Base-by-base conservation (phyloP, 2,888 invertebrate genomes). In the Cerastoderma edule region DNA sequence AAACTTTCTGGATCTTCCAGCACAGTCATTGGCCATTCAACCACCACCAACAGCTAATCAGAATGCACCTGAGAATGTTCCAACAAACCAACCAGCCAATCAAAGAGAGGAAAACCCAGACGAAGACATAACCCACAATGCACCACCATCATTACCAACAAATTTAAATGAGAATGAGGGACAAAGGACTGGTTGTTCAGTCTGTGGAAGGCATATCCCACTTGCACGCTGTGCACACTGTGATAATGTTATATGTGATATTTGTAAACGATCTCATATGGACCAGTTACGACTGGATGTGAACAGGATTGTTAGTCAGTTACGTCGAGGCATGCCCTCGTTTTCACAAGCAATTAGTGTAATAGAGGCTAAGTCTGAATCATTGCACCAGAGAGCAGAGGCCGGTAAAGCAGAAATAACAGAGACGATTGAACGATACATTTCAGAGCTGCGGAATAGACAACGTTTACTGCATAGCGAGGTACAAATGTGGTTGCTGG, bases 221-320 rank as follows among this genome's bases (percentile, higher is more conserved):
- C 77, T 89, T 30, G 75, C 83, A 91, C 96, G 97, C 64, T 99
- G 99, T 93, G 96, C 96, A 32, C 99, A 99, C 93, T 99, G 99
- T 94, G 98, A 99, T 91, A 98, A 98, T 92, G 97, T 98, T 94
- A 96, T 99, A 81, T 99, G 99, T 93, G 96, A 96, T 86, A 98
- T 98, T 91, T 99, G 99, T 94, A 98, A 83, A 65, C 78, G 98
- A 93, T 98, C 80, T 22, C 89, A 90, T 70, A 83, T 88, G 68
- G 83, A 86, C 33, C 86, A 86, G 60, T 67, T 87, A 8, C 80
- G 85, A 30, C 60, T 83, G 75, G 98, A 98, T 94, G 97, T 98
- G 56, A 94, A 95, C 78, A 95, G 98, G 90, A 96, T 98, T 75
- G 96, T 97, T 91, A 96, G 86, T 69, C 92, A 92, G 78, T 84